phyloP scores from a whole-genome alignment of 2,888 invertebrate species.

The Xanthia icteritia region DNA sequence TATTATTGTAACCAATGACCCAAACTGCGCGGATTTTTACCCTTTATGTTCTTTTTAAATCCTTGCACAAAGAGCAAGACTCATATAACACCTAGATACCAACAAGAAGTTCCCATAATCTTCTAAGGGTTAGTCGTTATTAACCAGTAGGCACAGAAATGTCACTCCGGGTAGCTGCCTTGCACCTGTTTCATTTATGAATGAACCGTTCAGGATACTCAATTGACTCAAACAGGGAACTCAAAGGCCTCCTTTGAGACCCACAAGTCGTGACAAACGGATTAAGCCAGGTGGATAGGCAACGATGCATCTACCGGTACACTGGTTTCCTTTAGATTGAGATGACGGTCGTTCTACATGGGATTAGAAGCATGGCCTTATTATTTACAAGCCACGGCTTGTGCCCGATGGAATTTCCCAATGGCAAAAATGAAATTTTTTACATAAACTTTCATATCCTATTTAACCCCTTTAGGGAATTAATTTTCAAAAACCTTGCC shows the following conservation, averaged over 20 bases:
- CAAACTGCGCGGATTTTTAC: background rate
- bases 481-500: background rate
- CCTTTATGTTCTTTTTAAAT: background rate
- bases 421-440: background rate
- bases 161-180: too few species aligned
- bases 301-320: background rate
- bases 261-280: constrained; percentile 6
- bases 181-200: background rate
- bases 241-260: constrained; percentile 36
- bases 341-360: background rate
- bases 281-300: constrained; percentile 19
- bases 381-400: too few species aligned
- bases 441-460: background rate
- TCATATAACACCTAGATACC: background rate
- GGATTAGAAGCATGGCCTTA: background rate
- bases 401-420: too few species aligned
- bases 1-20: too few species aligned
- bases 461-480: background rate
- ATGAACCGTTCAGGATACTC: background rate
- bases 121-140: background rate
- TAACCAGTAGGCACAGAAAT: background rate
- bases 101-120: background rate
- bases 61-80: background rate
- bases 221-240: constrained; percentile 2
- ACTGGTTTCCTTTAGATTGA: constrained; percentile 2